Percentiles rank a stretch among this genome's conserved stretches.
Conservation (phyloP, 1,140 invertebrate species). For the Uloborus diversus region DNA sequence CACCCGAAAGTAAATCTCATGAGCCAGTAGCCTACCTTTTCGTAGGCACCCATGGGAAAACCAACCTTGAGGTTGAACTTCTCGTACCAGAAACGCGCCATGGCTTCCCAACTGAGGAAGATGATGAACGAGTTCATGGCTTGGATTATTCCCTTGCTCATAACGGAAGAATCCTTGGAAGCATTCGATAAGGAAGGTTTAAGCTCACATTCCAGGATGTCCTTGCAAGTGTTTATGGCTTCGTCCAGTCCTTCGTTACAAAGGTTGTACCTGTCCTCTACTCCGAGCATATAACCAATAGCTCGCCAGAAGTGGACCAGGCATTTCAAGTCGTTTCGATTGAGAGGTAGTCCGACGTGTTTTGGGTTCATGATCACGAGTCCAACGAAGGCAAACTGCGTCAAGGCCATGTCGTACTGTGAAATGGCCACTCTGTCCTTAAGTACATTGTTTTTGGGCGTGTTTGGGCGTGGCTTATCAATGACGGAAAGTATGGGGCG, state of each 20-base stretch:
- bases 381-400: conserved; percentile 64
- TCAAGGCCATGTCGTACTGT: conserved; percentile 63
- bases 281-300: conserved; percentile 81
- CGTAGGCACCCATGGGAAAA: conserved; percentile 22
- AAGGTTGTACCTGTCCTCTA: conserved; percentile 78
- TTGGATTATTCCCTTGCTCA: conserved; percentile 57
- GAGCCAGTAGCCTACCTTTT: conserved; percentile 45
- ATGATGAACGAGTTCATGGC: conserved; percentile 54
- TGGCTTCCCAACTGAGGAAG: conserved; percentile 56
- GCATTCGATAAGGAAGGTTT: conserved; percentile 21
- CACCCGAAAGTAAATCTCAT: conserved; percentile 55
- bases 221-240: conserved; percentile 63
- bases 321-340: conserved; percentile 74
- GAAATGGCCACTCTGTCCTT: conserved; percentile 55
- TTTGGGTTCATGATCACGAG: conserved; percentile 61
- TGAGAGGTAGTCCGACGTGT: conserved; percentile 57
- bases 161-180: conserved; percentile 45
- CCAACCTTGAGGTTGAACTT: conserved; percentile 34
- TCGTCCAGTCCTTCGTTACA: conserved; percentile 68
- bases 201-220: conserved; percentile 61
- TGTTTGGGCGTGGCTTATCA: conserved; percentile 63
- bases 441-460: too few species aligned
- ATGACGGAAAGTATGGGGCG: too few species aligned
- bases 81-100: conserved; percentile 57
- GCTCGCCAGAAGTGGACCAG: conserved; percentile 85